These are phyloP conservation scores for Athene cunicularia DNA, from an alignment of 2,113 vertebrate species.

Conservation along the genomic window DNA sequence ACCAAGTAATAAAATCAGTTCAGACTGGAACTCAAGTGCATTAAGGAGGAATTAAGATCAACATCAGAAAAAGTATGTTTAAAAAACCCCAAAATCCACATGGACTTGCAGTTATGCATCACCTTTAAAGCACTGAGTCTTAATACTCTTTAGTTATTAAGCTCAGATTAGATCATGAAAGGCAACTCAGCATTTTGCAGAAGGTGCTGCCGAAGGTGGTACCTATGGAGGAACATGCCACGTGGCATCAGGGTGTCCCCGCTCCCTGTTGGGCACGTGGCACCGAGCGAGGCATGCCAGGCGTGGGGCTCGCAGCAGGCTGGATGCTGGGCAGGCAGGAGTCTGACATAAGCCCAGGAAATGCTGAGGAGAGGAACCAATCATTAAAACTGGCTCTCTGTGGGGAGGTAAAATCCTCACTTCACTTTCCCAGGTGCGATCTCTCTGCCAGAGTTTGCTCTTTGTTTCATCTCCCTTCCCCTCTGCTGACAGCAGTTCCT, in stretches of 20 bases:
- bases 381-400: neutral
- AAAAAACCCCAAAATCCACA: neutral
- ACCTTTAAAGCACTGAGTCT: neutral
- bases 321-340: rapidly evolving
- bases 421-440: neutral
- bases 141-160: neutral
- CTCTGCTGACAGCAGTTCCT: neutral
- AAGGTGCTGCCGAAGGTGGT: neutral
- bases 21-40: neutral
- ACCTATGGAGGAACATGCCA: neutral
- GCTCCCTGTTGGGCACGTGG: rapidly evolving
- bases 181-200: neutral
- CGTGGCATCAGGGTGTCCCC: rapidly evolving
- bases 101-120: neutral
- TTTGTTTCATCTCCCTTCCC: neutral
- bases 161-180: neutral
- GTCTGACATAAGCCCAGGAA: neutral
- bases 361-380: neutral
- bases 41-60: neutral
- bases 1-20: neutral
- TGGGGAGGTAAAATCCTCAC: neutral
- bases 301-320: rapidly evolving
- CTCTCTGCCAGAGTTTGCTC: neutral
- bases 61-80: neutral
- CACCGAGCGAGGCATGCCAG: rapidly evolving